phyloP scores from a whole-genome alignment of 2,113 vertebrate genomes.

The Ibidorhyncha struthersii region DNA sequence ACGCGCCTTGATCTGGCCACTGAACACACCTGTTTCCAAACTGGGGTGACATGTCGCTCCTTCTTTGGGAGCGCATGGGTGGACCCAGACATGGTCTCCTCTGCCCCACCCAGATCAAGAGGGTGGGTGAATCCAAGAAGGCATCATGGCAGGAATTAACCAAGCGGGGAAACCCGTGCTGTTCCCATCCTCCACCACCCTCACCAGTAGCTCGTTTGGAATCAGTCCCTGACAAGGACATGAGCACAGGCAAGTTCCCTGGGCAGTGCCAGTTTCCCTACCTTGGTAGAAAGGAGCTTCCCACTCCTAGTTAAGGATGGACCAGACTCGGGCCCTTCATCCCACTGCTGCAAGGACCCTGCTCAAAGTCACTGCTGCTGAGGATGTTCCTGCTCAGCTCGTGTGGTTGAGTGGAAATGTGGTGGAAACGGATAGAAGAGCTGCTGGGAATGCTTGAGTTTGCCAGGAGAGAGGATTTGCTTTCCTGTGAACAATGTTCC shows the following conservation, averaged over 20 bases:
- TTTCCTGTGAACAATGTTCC: neutral
- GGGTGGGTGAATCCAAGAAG: neutral
- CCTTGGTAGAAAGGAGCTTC: neutral
- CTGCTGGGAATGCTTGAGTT: neutral
- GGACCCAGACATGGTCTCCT: neutral
- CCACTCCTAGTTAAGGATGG: neutral
- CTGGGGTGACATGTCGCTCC: constrained; percentile 11
- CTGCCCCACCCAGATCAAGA: constrained; percentile 12
- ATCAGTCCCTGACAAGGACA: neutral
- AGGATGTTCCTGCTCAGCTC: neutral
- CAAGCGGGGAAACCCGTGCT: accelerated
- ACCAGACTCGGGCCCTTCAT: neutral
- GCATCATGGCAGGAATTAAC: neutral
- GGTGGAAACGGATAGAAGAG: neutral
- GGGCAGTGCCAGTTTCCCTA: neutral
- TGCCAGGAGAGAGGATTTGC: neutral
- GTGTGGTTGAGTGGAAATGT: neutral
- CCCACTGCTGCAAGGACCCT: neutral
- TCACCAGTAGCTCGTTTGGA: neutral
- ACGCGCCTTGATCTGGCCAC: constrained; percentile 6
- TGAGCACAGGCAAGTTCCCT: neutral
- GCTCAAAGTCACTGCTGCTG: neutral
- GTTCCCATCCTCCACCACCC: neutral
- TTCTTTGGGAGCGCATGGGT: neutral
- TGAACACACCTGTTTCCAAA: constrained; percentile 55